These are phyloP conservation scores for Orthonyx spaldingii DNA, from an alignment of 2,113 vertebrate species.

Conservation along the genomic window DNA sequence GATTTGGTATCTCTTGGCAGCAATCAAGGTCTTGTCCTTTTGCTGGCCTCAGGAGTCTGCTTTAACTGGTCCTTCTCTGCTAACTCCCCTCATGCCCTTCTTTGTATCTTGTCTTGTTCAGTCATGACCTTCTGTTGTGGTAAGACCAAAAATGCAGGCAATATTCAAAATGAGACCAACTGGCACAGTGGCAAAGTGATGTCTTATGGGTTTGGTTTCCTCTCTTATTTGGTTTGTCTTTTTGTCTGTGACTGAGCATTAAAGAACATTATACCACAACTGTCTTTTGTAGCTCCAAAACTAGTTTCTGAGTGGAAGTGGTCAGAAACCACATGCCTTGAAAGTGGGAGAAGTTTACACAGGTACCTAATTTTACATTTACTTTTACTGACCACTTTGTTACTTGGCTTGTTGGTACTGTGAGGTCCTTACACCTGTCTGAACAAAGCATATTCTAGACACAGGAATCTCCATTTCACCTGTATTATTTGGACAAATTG, in stretches of 20 bases:
- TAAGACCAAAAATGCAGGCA: neutral
- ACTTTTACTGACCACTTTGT: neutral
- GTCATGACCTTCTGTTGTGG: neutral
- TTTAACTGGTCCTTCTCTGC: neutral
- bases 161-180: neutral
- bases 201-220: neutral
- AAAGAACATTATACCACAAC: neutral
- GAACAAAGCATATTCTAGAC: neutral
- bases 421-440: neutral
- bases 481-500: neutral
- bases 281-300: neutral
- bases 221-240: neutral
- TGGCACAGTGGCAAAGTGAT: neutral
- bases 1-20: neutral
- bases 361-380: neutral
- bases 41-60: neutral
- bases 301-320: neutral
- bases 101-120: neutral
- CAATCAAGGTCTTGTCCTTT: neutral
- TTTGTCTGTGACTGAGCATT: neutral
- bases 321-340: neutral
- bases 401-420: neutral
- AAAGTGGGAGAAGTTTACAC: neutral
- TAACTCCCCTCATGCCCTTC: rapidly evolving
- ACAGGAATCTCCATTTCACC: neutral